These are phyloP conservation scores for Moxostoma hubbsi DNA, from an alignment of 2,797 vertebrate species.

Conservation along the genomic window DNA sequence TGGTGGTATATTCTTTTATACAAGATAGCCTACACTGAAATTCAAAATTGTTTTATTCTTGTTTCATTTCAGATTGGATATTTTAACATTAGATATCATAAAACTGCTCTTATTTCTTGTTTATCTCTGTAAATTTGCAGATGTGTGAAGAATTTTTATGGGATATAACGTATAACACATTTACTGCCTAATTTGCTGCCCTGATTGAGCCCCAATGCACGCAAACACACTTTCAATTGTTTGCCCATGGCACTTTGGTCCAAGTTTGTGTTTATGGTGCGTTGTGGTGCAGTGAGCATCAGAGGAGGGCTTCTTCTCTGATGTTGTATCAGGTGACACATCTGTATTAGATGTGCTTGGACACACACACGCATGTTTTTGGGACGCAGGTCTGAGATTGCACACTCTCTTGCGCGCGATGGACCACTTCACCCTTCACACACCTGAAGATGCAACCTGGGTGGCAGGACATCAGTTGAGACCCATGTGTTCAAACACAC, in stretches of 20 bases:
- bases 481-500: conserved; percentile 62
- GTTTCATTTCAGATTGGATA: not conserved
- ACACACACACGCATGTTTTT: conserved; percentile 43
- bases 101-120: conserved; percentile 24
- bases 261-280: conserved; percentile 70
- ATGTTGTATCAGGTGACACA: conserved; percentile 76
- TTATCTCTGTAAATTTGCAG: conserved; percentile 20
- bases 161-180: not conserved
- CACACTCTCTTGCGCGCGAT: conserved; percentile 60
- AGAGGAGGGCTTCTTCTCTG: conserved; percentile 63
- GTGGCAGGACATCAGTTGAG: conserved; percentile 74
- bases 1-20: too few species aligned
- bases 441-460: conserved; percentile 79
- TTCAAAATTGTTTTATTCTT: conserved; percentile 16
- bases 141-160: conserved; percentile 7
- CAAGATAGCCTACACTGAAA: not conserved
- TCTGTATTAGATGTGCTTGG: conserved; percentile 57
- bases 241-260: conserved; percentile 65
- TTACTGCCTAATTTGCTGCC: not conserved
- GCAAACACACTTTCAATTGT: conserved; percentile 53
- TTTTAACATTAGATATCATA: not conserved
- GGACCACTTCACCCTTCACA: conserved; percentile 70
- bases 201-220: not conserved
- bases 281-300: conserved; percentile 66
- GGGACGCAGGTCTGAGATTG: conserved; percentile 42